Base-by-base conservation (phyloP, 2,113 vertebrate genomes). In the Colinus virginianus region DNA sequence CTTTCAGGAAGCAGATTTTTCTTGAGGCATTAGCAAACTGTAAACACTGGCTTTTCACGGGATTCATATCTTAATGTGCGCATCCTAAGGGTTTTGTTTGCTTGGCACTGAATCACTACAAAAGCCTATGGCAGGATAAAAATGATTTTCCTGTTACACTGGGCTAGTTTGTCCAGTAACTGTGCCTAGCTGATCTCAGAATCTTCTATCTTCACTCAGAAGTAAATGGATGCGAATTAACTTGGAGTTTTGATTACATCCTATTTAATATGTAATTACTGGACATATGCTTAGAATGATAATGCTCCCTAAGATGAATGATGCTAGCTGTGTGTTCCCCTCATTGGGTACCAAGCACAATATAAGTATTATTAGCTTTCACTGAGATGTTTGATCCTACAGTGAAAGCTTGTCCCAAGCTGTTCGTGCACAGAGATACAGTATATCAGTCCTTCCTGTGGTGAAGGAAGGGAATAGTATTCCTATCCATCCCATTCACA, bases 171-270 rank as follows among this genome's bases (percentile, higher is more conserved):
- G 68, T 2, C 19, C 38, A 49, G 36, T n/a, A 48, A 28, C 3
- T 0, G 0, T 43, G 8, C 36, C 72, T 38, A 48, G 3, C 28
- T 30, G 12, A 3, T 21, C 45, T 75, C 71, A 58, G 20, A 68
- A 58, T 55, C 32, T 75, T 75, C n/a, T 68, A 5, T 42, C 26
- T 79, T 92, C 69, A 46, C 11, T 3, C 4, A 58, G 21, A 87
- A 84, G 28, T 68, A 78, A 74, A 51, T 25, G 9, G 23, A 79
- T 62, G 36, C 14, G 68, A 93, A 84, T 70, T 68, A 75, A 84
- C 2, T 1, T 4, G 0, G 1, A 9, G 22, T 7, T 91, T 74
- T 84, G n/a, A 76, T 90, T 84, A 48, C 16, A 46, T 62, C 66
- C 25, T 23, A 2, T 58, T 87, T 19, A 81, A 78, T 53, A 58